Percentiles rank a stretch among this genome's conserved stretches.
phyloP scores from a whole-genome alignment of 1,140 invertebrate genomes.

The Agrypnia vestita region DNA sequence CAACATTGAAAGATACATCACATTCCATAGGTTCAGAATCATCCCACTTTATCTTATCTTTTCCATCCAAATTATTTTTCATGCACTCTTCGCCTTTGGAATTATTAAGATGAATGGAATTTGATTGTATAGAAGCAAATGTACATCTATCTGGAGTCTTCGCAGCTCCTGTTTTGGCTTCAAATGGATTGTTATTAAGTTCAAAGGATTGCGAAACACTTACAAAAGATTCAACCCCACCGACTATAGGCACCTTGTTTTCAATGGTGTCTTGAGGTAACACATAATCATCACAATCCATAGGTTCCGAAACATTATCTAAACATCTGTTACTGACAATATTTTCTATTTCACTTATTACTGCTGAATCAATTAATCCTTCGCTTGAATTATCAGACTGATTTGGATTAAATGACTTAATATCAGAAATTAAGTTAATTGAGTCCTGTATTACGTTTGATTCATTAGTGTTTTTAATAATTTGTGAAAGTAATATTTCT shows the following conservation, averaged over 20 bases:
- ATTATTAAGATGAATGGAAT: neutral
- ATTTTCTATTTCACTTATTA: constrained; percentile 13
- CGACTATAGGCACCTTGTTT: neutral
- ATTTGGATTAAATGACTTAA: neutral
- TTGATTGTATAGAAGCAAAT: neutral
- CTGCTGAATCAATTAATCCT: constrained; percentile 11
- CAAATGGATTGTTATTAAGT: constrained; percentile 12
- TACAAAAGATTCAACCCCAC: neutral
- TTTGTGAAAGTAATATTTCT: too few relatives aligned
- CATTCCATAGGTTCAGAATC: constrained; percentile 46
- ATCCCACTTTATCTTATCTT: neutral
- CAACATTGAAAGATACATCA: constrained; percentile 28
- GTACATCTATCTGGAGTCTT: constrained; percentile 22
- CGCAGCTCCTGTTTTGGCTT: neutral
- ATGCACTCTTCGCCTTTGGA: neutral
- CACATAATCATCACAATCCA: constrained; percentile 43
- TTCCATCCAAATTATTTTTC: constrained; percentile 6
- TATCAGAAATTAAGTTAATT: neutral
- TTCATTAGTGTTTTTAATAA: too few relatives aligned
- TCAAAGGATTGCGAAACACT: neutral
- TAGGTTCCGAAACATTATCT: constrained; percentile 31
- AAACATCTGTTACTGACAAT: constrained; percentile 1
- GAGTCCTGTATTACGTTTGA: neutral
- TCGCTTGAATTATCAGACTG: constrained; percentile 8
- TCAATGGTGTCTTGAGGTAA: neutral